Evolutionary conservation across 2,888 invertebrate species (phyloP), one percentile per base, ranked within the genome.

Genomic region (Erebia epiphron): DNA sequence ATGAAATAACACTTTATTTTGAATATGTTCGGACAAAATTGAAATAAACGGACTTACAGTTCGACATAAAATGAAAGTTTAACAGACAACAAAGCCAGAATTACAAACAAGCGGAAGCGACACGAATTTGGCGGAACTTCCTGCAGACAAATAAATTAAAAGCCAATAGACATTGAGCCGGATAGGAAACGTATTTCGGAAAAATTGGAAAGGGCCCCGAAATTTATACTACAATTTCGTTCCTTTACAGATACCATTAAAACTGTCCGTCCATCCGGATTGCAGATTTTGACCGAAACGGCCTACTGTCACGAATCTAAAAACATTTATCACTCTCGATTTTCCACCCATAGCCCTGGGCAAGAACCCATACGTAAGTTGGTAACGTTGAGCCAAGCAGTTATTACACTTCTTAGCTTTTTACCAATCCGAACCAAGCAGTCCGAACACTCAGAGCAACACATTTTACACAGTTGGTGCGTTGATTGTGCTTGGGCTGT

Each of bases 201-300:
- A 75, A 86, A 88, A 86, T 86, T 84, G 84, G 79, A 82, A 84
- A 84, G 84, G 84, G 80, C 78, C 73, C 78, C 79, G 78, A 83
- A 89, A 89, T 88, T 83, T 88, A 89, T 88, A 82, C 82, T 83
- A 82, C 85, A 83, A 82, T 86, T 83, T 82, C 82, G 81, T 79
- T 86, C 87, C 87, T 85, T 90, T 87, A 83, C 85, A 78, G 77
- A 82, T 83, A 79, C 88, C 88, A 90, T 91, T 91, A 89, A 90
- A 89, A 87, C 83, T 84, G 89, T 84, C 86, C 85, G 84, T 87
- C 86, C 86, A 84, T 86, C 86, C 87, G 85, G 56, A 86, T 89
- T 77, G 83, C 82, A 87, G 88, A 87, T 87, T 90, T 87, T 88
- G 88, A 83, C 86, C 84, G 64, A 83, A 88, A 88, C 82, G 84